Base-by-base conservation (phyloP, 2,113 vertebrate species). In the Oreochromis niloticus region DNA sequence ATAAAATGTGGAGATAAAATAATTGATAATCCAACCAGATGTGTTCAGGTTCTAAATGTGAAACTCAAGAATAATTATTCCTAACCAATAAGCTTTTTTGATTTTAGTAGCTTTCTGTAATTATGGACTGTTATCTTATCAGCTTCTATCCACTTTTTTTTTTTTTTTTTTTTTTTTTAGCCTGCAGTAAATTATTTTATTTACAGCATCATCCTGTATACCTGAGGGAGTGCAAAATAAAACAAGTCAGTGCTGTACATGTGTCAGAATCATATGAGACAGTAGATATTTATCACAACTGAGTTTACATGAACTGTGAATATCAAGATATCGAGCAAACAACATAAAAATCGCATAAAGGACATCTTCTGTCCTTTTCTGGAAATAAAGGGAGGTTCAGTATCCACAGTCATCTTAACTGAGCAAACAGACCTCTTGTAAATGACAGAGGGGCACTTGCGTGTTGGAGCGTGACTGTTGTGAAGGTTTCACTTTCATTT, bases 191-290 rank as follows among this genome's bases (percentile, higher is more conserved):
- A 55, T 55, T 6, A 24, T 55, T 55, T 55, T 12, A 55, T 24
- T 12, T 4, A 55, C 6, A 55, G 10, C n/a, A 0, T 55, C 54
- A 24, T 55, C 0, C n/a, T 55, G 2, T 50, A 12, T 12, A 55
- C 3, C 52, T 6, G 32, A 34, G 32, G 36, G 36, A 36, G 36
- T 56, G 2, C 5, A 6, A 56, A 32, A 32, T 61, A 0, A 32
- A 61, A 32, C 9, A 24, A 61, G 30, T 10, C 0, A 34, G 57
- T 34, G 30, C 14, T 24, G 22, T 24, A 24, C 22, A 24, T 32
- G 11, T 61, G 0, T 34, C 1, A 34, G 14, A 59, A 61, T 61
- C 57, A 32, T 32, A 32, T 32, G 57, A 61, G 57, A 61, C 27
- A 32, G 57, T 55, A 56, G 11, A 0, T 50, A 50, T 9, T 50